phyloP scores from a whole-genome alignment of 1,140 invertebrate genomes.

The Nautilus pompilius region DNA sequence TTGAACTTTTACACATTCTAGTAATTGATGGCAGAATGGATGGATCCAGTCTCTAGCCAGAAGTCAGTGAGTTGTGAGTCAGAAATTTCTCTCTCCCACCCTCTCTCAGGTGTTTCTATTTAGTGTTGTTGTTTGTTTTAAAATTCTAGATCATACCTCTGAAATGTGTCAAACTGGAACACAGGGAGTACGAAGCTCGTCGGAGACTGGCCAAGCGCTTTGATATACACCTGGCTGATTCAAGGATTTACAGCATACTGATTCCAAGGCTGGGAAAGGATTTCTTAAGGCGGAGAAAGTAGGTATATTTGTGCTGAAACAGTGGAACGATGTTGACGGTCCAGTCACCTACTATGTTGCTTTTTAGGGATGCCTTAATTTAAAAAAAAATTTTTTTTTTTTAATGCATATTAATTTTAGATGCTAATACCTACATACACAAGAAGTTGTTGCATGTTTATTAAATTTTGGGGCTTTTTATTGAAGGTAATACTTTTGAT shows the following conservation, averaged over 20 bases:
- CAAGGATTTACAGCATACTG: slow-evolving; percentile 38
- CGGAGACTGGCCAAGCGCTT: slow-evolving; percentile 43
- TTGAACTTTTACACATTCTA: background rate
- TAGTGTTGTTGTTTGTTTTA: background rate
- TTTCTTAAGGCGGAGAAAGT: slow-evolving; percentile 50
- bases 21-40: background rate
- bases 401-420: too few relatives aligned
- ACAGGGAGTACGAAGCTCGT: slow-evolving; percentile 49
- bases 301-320: background rate
- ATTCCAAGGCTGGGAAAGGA: slow-evolving; percentile 44
- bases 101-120: background rate
- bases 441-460: too few relatives aligned
- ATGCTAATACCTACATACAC: too few relatives aligned
- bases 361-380: too few relatives aligned
- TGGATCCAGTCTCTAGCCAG: background rate
- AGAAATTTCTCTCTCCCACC: background rate
- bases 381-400: too few relatives aligned
- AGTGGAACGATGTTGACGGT: too few relatives aligned
- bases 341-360: too few relatives aligned
- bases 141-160: slow-evolving; percentile 47
- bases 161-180: slow-evolving; percentile 50
- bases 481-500: too few relatives aligned
- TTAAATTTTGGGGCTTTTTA: too few relatives aligned
- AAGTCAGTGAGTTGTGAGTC: background rate
- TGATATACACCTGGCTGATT: slow-evolving; percentile 52